These are phyloP conservation scores for Ectemnius cavifrons DNA, from an alignment of 2,888 invertebrate species.

Conservation along the genomic window DNA sequence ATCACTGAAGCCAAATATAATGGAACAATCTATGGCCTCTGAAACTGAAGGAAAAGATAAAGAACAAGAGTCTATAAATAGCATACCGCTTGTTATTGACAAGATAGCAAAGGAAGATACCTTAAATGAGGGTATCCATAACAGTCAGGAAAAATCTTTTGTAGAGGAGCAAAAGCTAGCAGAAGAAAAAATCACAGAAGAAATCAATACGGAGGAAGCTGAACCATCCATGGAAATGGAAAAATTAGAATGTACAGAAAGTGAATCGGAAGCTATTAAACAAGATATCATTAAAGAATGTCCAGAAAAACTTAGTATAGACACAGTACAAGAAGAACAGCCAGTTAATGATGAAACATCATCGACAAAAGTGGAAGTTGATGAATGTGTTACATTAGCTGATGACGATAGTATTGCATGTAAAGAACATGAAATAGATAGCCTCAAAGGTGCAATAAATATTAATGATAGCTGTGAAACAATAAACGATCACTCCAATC, in stretches of 20 bases:
- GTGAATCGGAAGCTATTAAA: constrained; percentile 4
- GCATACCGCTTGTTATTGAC: too few species aligned
- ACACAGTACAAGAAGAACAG: not conserved
- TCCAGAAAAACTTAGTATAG: not conserved
- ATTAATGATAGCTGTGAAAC: too few species aligned
- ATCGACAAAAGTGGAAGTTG: not conserved
- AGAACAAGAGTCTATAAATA: constrained; percentile 6
- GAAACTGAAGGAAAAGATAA: not conserved
- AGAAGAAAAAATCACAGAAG: not conserved
- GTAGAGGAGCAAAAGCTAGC: not conserved
- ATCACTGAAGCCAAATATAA: not conserved
- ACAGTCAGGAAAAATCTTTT: not conserved
- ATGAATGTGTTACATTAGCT: not conserved
- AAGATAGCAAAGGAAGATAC: not conserved
- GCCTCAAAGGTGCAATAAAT: too few species aligned
- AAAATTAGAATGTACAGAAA: not conserved
- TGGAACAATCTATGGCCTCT: not conserved
- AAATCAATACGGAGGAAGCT: not conserved
- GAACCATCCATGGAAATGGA: not conserved
- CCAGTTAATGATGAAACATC: not conserved
- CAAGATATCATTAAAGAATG: not conserved
- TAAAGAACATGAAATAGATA: too few species aligned
- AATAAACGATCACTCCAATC: too few species aligned
- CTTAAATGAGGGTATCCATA: not conserved
- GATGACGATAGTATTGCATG: too few species aligned